Evolutionary conservation across 2,888 invertebrate genomes (phyloP).

Genomic region (Dicroscelio sp.): DNA sequence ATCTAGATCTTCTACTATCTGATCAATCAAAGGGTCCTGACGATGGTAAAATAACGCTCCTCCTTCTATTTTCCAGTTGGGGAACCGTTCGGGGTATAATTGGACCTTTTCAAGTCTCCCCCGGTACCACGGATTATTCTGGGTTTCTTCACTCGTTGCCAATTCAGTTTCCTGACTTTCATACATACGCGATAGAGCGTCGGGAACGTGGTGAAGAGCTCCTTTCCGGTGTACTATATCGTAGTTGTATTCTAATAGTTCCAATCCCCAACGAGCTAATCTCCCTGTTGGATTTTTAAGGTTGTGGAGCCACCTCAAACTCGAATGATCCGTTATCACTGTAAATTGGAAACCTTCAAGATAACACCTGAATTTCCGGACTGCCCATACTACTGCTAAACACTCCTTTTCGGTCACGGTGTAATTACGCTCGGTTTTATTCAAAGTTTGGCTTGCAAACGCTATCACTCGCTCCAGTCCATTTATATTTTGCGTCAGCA

Average conservation of each 20-base stretch:
- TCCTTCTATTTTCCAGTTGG: constrained; percentile 7
- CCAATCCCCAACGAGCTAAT: no score
- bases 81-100: not conserved
- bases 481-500: not conserved
- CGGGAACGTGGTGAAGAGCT: not conserved
- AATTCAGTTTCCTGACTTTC: not conserved
- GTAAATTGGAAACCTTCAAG: constrained; percentile 68
- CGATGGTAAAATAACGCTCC: not conserved
- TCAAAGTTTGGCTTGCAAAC: constrained; percentile 72
- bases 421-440: not conserved
- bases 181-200: constrained; percentile 22
- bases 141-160: not conserved
- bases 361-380: constrained; percentile 54
- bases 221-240: constrained; percentile 23
- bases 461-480: constrained; percentile 66
- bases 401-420: no score
- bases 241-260: constrained; percentile 10
- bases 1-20: not conserved
- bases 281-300: no score
- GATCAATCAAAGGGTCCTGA: not conserved
- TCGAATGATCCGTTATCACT: no score
- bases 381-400: not conserved
- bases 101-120: not conserved
- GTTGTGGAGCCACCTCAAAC: no score
- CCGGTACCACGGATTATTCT: not conserved